A percentile compares a stretch with the other conserved stretches of the same genome.
These are phyloP conservation scores for Percina caprodes DNA, from an alignment of 2,113 vertebrate species.

Conservation along the genomic window DNA sequence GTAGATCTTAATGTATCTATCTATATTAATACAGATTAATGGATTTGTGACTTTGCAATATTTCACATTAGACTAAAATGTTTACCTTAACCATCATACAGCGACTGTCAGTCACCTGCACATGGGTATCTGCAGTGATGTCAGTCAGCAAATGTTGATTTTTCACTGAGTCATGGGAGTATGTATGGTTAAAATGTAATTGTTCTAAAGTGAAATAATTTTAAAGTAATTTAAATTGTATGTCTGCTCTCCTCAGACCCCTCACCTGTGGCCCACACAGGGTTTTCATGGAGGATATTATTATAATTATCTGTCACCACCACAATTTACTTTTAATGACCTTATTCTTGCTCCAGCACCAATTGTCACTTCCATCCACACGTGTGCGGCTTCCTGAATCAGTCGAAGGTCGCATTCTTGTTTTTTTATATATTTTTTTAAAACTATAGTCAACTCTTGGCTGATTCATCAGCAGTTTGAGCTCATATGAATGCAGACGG, in stretches of 20 bases:
- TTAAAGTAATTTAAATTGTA: neutral
- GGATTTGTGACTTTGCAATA: neutral
- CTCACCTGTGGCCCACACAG: neutral
- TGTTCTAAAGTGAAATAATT: constrained; percentile 18
- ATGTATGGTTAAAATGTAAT: constrained; percentile 19
- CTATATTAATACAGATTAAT: neutral
- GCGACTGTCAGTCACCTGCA: neutral
- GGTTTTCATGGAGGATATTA: constrained; percentile 2
- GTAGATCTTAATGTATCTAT: neutral
- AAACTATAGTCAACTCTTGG: neutral
- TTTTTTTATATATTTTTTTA: constrained; percentile 5
- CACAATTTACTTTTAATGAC: neutral
- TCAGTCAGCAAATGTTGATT: neutral
- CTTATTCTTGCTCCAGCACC: neutral
- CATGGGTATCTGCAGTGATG: neutral
- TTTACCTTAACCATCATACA: constrained; percentile 6
- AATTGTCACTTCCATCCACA: neutral
- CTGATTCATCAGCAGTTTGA: neutral
- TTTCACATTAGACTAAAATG: constrained; percentile 22
- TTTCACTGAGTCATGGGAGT: constrained; percentile 1
- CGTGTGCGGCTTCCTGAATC: neutral
- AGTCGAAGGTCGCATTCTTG: neutral
- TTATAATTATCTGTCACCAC: neutral
- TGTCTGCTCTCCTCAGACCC: neutral
- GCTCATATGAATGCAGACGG: neutral